A percentile compares a stretch with the other conserved stretches of the same genome.
These are phyloP conservation scores for Leucoraja erinaceus DNA, from an alignment of 2,113 vertebrate genomes.

Conservation along the genomic window DNA sequence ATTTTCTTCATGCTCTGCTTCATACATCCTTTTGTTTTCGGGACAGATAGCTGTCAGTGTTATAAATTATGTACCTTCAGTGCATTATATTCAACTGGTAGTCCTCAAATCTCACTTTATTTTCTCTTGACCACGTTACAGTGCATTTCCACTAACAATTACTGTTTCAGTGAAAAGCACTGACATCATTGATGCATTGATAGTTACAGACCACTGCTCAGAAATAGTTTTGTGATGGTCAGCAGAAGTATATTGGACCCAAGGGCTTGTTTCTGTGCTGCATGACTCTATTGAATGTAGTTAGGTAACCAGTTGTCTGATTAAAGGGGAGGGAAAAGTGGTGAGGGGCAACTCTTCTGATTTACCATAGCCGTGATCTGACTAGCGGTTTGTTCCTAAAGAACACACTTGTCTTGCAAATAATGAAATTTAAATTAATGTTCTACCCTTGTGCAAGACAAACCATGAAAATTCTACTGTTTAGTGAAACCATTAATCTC, in stretches of 20 bases:
- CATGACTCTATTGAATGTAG: background rate
- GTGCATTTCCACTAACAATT: background rate
- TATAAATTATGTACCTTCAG: background rate
- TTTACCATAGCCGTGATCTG: background rate
- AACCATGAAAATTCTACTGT: background rate
- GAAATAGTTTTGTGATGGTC: too few species aligned
- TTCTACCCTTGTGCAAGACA: background rate
- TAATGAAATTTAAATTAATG: background rate
- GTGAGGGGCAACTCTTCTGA: background rate
- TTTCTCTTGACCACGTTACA: background rate
- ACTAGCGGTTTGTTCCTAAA: background rate
- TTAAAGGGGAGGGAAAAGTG: background rate
- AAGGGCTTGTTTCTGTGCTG: too few species aligned
- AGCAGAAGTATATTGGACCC: too few species aligned
- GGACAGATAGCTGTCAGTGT: background rate
- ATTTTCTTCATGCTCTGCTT: background rate
- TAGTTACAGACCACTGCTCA: too few species aligned
- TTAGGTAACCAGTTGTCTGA: background rate
- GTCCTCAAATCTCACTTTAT: background rate
- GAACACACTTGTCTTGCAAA: background rate
- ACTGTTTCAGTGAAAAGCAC: background rate
- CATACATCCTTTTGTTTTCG: background rate
- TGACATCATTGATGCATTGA: too few species aligned
- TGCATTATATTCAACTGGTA: background rate
- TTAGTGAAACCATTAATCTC: background rate